Conservation (phyloP, 2,888 invertebrate species). For the Loripinus fragilis region DNA sequence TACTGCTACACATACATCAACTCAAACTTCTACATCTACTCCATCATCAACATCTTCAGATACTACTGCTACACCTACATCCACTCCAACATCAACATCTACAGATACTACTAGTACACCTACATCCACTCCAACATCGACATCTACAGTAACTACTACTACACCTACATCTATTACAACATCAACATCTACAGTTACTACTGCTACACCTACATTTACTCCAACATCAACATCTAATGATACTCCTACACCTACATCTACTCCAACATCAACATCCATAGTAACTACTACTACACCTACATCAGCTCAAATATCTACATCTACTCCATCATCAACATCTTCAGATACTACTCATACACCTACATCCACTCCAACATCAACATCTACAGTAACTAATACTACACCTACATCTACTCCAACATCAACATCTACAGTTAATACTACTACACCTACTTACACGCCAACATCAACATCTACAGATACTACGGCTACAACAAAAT, state of each 20-base stretch:
- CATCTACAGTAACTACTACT: background rate
- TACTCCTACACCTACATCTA: background rate
- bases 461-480: slow-evolving; percentile 4
- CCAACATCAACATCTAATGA: background rate
- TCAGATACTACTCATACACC: background rate
- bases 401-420: background rate
- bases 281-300: background rate
- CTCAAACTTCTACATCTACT: no score
- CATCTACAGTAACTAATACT: background rate
- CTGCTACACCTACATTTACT: slow-evolving; percentile 13
- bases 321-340: background rate
- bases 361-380: background rate
- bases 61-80: no score
- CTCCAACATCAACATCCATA: background rate
- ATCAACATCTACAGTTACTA: slow-evolving; percentile 12
- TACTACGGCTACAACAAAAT: slow-evolving; percentile 6
- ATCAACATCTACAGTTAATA: background rate
- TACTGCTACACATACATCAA: background rate
- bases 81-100: no score
- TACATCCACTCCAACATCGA: no score
- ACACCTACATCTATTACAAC: background rate
- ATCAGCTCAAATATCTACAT: background rate
- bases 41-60: no score
- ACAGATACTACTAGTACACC: no score
- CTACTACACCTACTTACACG: slow-evolving; percentile 19